phyloP scores from a whole-genome alignment of 2,797 vertebrate genomes.

The Chrysocyon brachyurus region DNA sequence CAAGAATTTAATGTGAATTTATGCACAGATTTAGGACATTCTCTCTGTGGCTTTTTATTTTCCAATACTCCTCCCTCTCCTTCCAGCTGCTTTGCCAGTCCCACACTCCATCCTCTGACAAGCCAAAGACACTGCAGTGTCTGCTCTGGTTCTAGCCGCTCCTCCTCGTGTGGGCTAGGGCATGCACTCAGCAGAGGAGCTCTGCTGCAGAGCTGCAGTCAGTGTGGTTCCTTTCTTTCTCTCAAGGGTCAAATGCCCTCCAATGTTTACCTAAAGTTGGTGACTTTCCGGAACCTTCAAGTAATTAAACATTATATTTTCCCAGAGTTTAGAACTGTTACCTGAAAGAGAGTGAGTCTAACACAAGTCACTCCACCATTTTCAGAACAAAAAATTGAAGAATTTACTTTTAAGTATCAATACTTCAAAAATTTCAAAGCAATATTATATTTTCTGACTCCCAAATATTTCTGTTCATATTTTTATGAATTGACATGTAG shows the following conservation, averaged over 20 bases:
- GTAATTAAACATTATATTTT: background rate
- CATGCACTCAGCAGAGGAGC: rapidly evolving
- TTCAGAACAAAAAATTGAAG: constrained; percentile 35
- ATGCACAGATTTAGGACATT: background rate
- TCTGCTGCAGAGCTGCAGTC: background rate
- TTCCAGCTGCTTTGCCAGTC: background rate
- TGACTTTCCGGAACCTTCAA: background rate
- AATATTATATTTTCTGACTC: background rate
- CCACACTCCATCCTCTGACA: background rate
- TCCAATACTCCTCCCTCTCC: background rate
- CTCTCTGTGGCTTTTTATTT: background rate
- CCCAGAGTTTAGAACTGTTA: background rate
- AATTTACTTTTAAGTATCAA: background rate
- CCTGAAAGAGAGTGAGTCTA: background rate
- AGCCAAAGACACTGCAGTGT: background rate
- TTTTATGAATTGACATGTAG: background rate
- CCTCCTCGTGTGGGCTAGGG: rapidly evolving
- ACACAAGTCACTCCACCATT: background rate
- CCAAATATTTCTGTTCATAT: background rate
- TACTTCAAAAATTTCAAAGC: background rate
- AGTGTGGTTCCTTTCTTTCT: background rate
- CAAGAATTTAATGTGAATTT: background rate
- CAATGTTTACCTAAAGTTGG: background rate
- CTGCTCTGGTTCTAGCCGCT: background rate
- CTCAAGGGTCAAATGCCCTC: background rate